Conservation (phyloP, 2,888 invertebrate species). For the Dascillus cervinus region DNA sequence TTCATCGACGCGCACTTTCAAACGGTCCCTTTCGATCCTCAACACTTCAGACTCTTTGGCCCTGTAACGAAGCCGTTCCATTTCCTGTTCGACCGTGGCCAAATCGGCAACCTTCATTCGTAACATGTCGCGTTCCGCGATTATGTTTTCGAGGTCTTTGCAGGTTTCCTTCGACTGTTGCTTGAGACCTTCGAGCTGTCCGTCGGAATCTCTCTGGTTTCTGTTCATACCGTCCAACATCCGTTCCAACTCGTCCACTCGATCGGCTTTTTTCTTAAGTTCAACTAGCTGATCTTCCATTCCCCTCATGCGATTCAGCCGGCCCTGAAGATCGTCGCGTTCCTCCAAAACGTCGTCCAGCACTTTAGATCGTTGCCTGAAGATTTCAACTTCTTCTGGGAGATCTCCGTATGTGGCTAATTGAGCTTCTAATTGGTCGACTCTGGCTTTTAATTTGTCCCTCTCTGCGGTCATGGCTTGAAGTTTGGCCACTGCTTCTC, state of each 20-base stretch:
- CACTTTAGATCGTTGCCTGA: conserved; percentile 25
- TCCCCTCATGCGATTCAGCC: conserved; percentile 23
- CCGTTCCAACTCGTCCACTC: conserved; percentile 28
- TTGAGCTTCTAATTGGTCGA: conserved; percentile 27
- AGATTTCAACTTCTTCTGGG: conserved; percentile 27
- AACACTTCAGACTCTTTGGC: conserved; percentile 34
- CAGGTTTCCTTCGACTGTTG: conserved; percentile 10
- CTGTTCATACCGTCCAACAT: conserved; percentile 17
- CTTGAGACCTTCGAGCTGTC: conserved; percentile 5
- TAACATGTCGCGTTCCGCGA: conserved; percentile 21
- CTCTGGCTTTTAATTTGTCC: conserved; percentile 24
- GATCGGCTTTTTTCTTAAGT: conserved; percentile 15
- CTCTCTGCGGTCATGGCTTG: too few relatives aligned
- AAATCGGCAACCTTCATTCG: conserved; percentile 17
- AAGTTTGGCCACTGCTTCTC: too few relatives aligned
- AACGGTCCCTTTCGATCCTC: conserved; percentile 33
- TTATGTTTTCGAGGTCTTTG: conserved; percentile 10
- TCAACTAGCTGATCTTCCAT: conserved; percentile 24
- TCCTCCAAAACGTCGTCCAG: conserved; percentile 29
- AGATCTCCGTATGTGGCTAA: conserved; percentile 24
- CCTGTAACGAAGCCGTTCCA: conserved; percentile 25
- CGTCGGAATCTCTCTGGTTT: conserved; percentile 8
- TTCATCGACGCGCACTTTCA: conserved; percentile 27
- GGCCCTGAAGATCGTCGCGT: conserved; percentile 27
- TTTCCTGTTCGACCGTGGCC: conserved; percentile 20